Base-by-base conservation (phyloP, 2,888 invertebrate genomes). In the Crocallis elinguaria region DNA sequence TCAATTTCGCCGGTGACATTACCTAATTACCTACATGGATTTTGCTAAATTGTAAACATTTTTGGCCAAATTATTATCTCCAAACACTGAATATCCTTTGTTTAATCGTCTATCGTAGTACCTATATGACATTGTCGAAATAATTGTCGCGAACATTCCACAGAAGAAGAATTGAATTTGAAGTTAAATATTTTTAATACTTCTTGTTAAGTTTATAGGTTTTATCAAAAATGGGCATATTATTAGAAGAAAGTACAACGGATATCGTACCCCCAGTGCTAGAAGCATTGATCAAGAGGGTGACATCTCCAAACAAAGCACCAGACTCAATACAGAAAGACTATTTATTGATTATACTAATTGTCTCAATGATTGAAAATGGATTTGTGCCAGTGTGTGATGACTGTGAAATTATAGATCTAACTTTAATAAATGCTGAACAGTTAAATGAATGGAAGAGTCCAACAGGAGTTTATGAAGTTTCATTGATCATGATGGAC, bases 311-410 rank as follows among this genome's bases (percentile, higher is more conserved):
- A 51, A 74, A 64, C 52, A 75, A 70, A 58, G 60, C 69, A 14
- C 59, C 60, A 43, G 86, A 88, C 58, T 71, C 77, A 8, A 56
- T 73, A 13, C 86, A 86, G 69, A 84, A 82, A 62, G 88, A 91
- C 60, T 70, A 85, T 57, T 71, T 92, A 46, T 82, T 85, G 64
- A 67, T 84, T 57, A 66, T 86, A 44, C 73, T 89, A 49, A 57
- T 86, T 21, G 75, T 84, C 49, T 66, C 84, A 48, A 79, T 89
- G 83, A 55, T 82, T 33, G 90, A 91, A 69, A 88, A 88, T 73
- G 84, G 82, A 23, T 89, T 88, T 69, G 38, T 73, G 29, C 77
- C 78, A 7, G 46, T 80, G 13, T 62, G 73, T 54, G 57, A 69
- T 57, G 62, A 80, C 17, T 52, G 51, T 12, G 67, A 71, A 46